Base-by-base conservation (phyloP, 2,797 vertebrate species). In the Chromobotia macracanthus region DNA sequence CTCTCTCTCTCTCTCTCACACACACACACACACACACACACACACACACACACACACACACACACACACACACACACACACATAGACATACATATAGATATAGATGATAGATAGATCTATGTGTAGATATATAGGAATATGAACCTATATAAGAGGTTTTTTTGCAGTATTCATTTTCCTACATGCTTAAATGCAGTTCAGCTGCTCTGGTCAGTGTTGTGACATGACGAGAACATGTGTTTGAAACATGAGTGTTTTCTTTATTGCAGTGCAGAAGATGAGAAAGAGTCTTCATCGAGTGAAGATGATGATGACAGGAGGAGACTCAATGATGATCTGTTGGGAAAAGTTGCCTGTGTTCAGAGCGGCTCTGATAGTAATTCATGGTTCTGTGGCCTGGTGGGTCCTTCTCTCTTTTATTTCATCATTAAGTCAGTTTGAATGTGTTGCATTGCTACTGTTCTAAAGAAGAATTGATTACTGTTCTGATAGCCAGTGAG, bases 231-330 rank as follows among this genome's bases (percentile, higher is more conserved):
- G 3, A 11, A 4, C 58, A 18, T 4, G 63, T 82, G 15, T 55
- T 80, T n/a, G 58, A 51, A 70, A 79, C 4, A 50, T 23, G 16
- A 18, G 16, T 61, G 5, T 25, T 51, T 53, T 75, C 28, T 41
- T 7, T 2, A 8, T 9, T 41, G 28, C 83, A 99, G 97, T 73
- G 95, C 96, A 3, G 97, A 98, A 81, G 97, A 99, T 86, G 97
- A 98, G 87, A 96, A 97, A 25, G 95, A 96, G 78, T 96, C 97
- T 80, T 96, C 96, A 65, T 96, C 96, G 18, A 97, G 95, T 50
- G 96, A 97, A 79, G 97, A 98, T 0, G 97, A 98, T 23, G 95
- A 97, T 3, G 97, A 98, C 87, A 88, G 93, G 84, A 92, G 92
- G 55, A 93, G 96, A 72, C 91, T 98, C 51, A 94, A 89, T 0